Conservation (phyloP, 2,888 invertebrate species). For the Ariolimax columbianus region DNA sequence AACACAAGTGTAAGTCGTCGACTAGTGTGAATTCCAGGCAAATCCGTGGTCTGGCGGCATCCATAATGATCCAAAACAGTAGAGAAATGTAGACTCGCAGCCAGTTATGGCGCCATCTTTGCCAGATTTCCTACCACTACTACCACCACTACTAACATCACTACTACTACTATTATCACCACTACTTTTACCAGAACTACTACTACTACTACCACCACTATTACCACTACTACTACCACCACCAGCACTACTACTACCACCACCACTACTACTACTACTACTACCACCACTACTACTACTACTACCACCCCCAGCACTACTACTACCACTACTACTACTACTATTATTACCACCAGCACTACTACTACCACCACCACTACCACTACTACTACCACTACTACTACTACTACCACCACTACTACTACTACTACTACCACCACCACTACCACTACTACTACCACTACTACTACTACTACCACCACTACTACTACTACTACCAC, state of each 20-base stretch:
- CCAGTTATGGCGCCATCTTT: no score
- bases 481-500: conserved; percentile 32
- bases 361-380: conserved; percentile 9
- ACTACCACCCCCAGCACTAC: no score
- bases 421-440: conserved; percentile 33
- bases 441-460: conserved; percentile 29
- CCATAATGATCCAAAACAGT: no score
- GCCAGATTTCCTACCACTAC: neutral
- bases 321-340: conserved; percentile 31
- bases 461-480: conserved; percentile 13
- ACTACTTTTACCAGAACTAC: no score
- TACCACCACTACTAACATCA: conserved; percentile 8
- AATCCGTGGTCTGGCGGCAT: no score
- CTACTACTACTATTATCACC: no score
- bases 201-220: no score
- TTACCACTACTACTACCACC: conserved; percentile 24
- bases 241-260: conserved; percentile 11
- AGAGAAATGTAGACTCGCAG: no score
- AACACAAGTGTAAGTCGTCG: no score
- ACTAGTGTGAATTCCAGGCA: no score
- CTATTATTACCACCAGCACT: conserved; percentile 23
- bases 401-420: conserved; percentile 21
- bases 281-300: conserved; percentile 25
- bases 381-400: neutral
- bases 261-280: conserved; percentile 32